Evolutionary conservation across 2,888 invertebrate genomes (phyloP).

Genomic region (Hypsopygia costalis): DNA sequence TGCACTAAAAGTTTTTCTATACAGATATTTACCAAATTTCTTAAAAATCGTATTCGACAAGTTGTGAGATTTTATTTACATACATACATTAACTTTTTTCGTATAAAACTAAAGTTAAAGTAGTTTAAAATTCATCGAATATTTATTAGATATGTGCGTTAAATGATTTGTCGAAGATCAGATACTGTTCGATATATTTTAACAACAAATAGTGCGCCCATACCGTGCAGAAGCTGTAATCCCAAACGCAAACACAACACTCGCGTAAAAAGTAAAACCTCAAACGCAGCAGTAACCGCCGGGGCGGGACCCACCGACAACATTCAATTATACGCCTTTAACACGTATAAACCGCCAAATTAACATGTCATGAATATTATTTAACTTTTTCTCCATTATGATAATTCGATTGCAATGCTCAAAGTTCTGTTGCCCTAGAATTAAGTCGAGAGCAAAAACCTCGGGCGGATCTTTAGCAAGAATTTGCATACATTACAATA

Average conservation of each 20-base stretch:
- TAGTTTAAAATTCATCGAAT: no score
- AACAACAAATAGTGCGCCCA: no score
- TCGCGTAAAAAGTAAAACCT: conserved; percentile 33
- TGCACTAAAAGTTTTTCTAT: no score
- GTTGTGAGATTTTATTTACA: no score
- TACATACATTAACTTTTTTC: no score
- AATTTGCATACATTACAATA: conserved; percentile 70
- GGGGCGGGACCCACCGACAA: conserved; percentile 32
- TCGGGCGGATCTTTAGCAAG: conserved; percentile 54
- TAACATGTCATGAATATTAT: conserved; percentile 76
- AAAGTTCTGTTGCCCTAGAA: conserved; percentile 56
- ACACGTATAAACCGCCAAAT: conserved; percentile 63
- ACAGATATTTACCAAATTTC: no score
- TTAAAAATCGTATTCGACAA: no score
- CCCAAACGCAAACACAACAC: conserved; percentile 28
- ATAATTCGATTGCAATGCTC: conserved; percentile 45
- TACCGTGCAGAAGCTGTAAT: conserved; percentile 12
- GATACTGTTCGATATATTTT: no score
- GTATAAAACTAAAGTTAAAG: no score
- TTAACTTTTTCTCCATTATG: conserved; percentile 70
- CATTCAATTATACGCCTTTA: conserved; percentile 66
- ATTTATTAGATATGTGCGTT: no score
- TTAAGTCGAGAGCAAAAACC: conserved; percentile 59
- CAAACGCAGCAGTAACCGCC: conserved; percentile 30
- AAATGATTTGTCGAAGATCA: no score